Percentiles rank a stretch among this genome's conserved stretches.
Evolutionary conservation across 2,888 invertebrate genomes (phyloP).

Genomic region (Catocala fraxini): DNA sequence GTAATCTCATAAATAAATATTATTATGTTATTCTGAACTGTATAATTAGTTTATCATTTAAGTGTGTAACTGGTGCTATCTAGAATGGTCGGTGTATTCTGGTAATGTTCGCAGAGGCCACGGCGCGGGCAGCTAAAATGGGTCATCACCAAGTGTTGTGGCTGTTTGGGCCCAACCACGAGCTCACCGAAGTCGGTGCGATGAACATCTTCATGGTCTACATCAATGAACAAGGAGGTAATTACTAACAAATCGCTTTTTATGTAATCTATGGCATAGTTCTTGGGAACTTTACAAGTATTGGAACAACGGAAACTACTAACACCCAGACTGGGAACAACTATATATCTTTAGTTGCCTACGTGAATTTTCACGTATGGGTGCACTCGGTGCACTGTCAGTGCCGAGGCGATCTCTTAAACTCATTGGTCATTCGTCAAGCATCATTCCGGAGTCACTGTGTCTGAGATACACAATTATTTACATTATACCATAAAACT

Average conservation of each 20-base stretch:
- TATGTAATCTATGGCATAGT: too few species aligned
- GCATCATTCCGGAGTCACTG: too few species aligned
- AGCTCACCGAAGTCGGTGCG: conserved; percentile 98
- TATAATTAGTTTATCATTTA: conserved; percentile 21
- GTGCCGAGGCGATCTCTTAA: too few species aligned
- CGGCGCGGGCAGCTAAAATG: conserved; percentile 91
- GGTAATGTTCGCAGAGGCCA: conserved; percentile 85
- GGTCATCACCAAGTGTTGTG: conserved; percentile 98
- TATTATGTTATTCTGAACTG: conserved; percentile 15
- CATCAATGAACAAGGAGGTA: conserved; percentile 96
- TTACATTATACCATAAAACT: too few species aligned
- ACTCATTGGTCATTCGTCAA: too few species aligned
- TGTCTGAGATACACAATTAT: too few species aligned
- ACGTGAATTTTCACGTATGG: too few species aligned
- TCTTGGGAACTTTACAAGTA: too few species aligned
- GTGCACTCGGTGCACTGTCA: too few species aligned
- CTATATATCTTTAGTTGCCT: too few species aligned
- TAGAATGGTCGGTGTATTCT: conserved; percentile 27
- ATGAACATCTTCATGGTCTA: conserved; percentile 98
- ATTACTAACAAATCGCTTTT: conserved; percentile 20
- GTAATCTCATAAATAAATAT: conserved; percentile 1
- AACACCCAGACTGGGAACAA: too few species aligned
- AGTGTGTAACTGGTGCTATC: conserved; percentile 25
- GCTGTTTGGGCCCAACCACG: conserved; percentile 97
- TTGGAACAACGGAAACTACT: too few species aligned